These are phyloP conservation scores for Hippocampus barbouri DNA, from an alignment of 2,113 vertebrate species.

Conservation along the genomic window DNA sequence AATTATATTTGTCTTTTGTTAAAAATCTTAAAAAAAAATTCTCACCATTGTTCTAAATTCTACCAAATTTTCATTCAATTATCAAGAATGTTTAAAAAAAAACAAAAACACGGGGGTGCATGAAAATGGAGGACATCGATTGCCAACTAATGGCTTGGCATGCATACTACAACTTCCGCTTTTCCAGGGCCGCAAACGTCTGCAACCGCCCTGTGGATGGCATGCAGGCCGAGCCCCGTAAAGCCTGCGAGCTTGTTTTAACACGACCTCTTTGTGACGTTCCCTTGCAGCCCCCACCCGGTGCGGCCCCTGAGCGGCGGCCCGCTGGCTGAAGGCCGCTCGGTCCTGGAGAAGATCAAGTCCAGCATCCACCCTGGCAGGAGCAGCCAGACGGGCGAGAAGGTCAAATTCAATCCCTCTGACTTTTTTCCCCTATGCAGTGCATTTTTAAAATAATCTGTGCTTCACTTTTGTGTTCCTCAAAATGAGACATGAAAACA, in stretches of 20 bases:
- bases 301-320: slow-evolving; percentile 85
- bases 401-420: slow-evolving; percentile 61
- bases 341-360: slow-evolving; percentile 83
- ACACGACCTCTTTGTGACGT: background rate
- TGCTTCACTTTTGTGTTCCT: too few species aligned
- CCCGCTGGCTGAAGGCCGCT: slow-evolving; percentile 62
- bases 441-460: too few species aligned
- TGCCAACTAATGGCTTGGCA: background rate
- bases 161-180: background rate
- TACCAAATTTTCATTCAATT: too few species aligned
- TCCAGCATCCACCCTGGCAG: slow-evolving; percentile 77
- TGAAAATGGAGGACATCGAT: background rate
- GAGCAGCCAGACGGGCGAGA: slow-evolving; percentile 67
- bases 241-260: background rate
- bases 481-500: too few species aligned
- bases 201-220: slow-evolving; percentile 23
- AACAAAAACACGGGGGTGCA: background rate
- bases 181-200: background rate
- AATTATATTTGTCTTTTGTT: too few species aligned
- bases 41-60: too few species aligned
- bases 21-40: too few species aligned
- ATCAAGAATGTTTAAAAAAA: background rate
- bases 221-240: background rate
- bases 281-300: slow-evolving; percentile 78
- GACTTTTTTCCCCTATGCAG: background rate